Base-by-base conservation (phyloP, 2,797 vertebrate genomes). In the Miichthys miiuy region DNA sequence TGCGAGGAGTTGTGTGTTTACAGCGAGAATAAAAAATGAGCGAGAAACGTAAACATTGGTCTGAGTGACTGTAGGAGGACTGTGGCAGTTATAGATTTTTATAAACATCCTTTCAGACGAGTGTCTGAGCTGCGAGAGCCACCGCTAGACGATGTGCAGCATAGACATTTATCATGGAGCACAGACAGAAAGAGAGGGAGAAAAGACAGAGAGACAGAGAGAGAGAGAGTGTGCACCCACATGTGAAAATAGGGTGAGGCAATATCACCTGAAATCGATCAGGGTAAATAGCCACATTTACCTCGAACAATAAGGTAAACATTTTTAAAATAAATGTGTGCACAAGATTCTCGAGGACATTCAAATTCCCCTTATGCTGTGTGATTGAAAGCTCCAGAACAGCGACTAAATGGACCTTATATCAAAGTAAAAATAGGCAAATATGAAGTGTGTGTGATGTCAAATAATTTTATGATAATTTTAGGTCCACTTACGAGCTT, bases 41-140 rank as follows among this genome's bases (percentile, higher is more conserved):
- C 16, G 10, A 62, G 71, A 68, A 81, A 79, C 48, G 11, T 92
- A 92, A 94, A 93, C 89, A 91, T 20, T 80, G 81, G 84, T 51
- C 80, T 52, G 81, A 78, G 80, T 62, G 88, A 86, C 75, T 72
- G 87, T 27, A 55, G 82, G 77, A 77, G 79, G 80, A 86, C 79
- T 38, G 82, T 57, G 86, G 85, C 85, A 68, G 88, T 88, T 92
- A 75, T 79, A 21, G 86, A 85, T 88, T 92, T 83, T 83, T 83
- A 86, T 90, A 91, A 93, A 93, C 90, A 92, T 84, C 84, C 82
- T 71, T 80, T 84, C 78, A 88, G 79, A 83, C 86, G 38, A 84
- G 82, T 30, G 74, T 77, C 70, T 68, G 84, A 71, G 82, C 80
- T 50, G 65, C n/a, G 3, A 67, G 68, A 85, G 77, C 65, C 73